These are phyloP conservation scores for Theodoxus fluviatilis DNA, from an alignment of 2,888 invertebrate genomes.

Conservation along the genomic window DNA sequence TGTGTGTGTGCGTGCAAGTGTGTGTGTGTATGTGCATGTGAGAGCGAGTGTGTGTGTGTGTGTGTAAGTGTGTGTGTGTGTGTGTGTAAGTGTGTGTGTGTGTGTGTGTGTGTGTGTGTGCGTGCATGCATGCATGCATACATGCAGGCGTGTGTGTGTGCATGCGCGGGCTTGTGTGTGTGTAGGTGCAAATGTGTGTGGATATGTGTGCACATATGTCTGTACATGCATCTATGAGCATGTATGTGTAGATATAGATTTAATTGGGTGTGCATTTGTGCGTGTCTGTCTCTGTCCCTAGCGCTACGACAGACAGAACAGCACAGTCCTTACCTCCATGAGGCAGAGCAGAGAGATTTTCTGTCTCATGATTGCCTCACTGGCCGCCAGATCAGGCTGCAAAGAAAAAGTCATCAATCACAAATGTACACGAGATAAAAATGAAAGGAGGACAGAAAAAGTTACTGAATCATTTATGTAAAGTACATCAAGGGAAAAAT, in stretches of 20 bases:
- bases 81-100: not conserved
- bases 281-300: too few relatives aligned
- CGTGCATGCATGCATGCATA: not conserved
- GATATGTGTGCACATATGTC: too few relatives aligned
- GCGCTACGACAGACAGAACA: too few relatives aligned
- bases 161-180: too few relatives aligned
- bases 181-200: too few relatives aligned
- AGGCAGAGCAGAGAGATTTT: conserved; percentile 94
- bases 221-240: too few relatives aligned
- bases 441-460: too few relatives aligned
- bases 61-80: not conserved
- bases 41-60: not conserved
- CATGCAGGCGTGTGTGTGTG: too few relatives aligned
- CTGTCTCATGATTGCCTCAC: conserved; percentile 82
- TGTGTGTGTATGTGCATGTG: not conserved
- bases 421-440: not conserved
- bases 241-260: too few relatives aligned
- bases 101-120: conserved; percentile 1
- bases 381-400: conserved; percentile 83
- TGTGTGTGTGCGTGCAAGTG: not conserved
- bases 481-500: too few relatives aligned
- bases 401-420: conserved; percentile 29
- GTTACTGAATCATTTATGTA: too few relatives aligned
- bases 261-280: too few relatives aligned
- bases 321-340: conserved; percentile 77